A percentile compares a stretch with the other conserved stretches of the same genome.
Evolutionary conservation across 2,888 invertebrate species (phyloP).

Genomic region (Melanotus villosus): DNA sequence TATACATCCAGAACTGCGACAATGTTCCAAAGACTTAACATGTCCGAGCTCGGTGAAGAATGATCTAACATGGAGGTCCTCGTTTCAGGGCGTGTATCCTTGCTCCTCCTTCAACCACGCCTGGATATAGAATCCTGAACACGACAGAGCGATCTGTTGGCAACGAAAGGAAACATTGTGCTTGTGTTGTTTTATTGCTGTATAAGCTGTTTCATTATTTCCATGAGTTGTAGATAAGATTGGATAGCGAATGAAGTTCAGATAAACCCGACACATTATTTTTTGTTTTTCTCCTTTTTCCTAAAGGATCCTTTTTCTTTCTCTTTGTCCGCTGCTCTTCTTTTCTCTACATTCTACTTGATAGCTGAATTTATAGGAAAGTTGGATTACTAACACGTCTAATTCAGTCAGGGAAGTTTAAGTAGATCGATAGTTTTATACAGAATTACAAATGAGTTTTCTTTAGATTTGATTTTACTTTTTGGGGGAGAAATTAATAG

Average conservation of each 20-base stretch:
- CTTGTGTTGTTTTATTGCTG: constrained; percentile 63
- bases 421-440: too few relatives aligned
- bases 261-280: constrained; percentile 53
- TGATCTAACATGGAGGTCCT: constrained; percentile 67
- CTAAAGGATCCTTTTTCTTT: not conserved
- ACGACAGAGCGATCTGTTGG: constrained; percentile 65
- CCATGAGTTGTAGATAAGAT: constrained; percentile 63
- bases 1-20: constrained; percentile 58
- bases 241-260: constrained; percentile 60
- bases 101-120: constrained; percentile 62
- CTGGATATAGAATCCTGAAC: constrained; percentile 56
- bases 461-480: too few relatives aligned
- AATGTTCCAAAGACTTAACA: constrained; percentile 63
- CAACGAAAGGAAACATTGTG: constrained; percentile 55
- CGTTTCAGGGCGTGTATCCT: constrained; percentile 59
- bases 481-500: too few relatives aligned
- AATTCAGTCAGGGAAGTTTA: too few relatives aligned
- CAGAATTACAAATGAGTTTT: too few relatives aligned
- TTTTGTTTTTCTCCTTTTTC: constrained; percentile 24
- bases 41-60: constrained; percentile 59
- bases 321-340: not conserved
- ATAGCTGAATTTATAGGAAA: too few relatives aligned
- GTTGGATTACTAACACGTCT: too few relatives aligned
- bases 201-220: constrained; percentile 65
- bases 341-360: not conserved